Evolutionary conservation across 2,888 invertebrate species (phyloP), one percentile per base, ranked within the genome.

Genomic region (Platycnemis pennipes): DNA sequence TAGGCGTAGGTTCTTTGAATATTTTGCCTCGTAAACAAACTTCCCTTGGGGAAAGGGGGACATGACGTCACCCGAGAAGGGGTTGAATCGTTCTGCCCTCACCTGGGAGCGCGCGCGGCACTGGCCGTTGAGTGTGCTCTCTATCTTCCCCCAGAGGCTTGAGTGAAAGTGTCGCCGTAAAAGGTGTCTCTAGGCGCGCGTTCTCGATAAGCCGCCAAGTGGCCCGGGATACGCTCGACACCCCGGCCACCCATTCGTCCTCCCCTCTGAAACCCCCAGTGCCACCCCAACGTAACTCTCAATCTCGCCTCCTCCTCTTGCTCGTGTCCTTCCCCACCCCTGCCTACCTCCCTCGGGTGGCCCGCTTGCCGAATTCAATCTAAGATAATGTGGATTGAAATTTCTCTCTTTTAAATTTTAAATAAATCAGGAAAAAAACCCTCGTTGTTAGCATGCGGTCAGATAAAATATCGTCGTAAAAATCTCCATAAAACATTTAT

Each of bases 131-230:
- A 88, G 88, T 88, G 88, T 16, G 13, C 11, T 26, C 88, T 16
- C 88, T 22, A 63, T 63, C 91, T 42, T n/a, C 37, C 63, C 5
- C 63, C 31, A 19, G 49, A 88, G 44, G 31, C 77, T 37, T 37
- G 42, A 44, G 91, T 91, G 91, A 91, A 37, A 91, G 91, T 44
- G 44, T 22, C n/a, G n/a, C 91, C 91, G n/a, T 91, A 91, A 91
- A 91, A 56, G 44, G 42, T 22, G n/a, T 77, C 53, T 53, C 37
- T 3, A 37, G 91, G 56, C 44, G 45, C n/a, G n/a, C 53, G 56
- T 44, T 13, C 56, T 56, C 89, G 89, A 89, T 89, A 89, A 89
- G 89, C 91, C 63, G 91, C 91, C 91, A 91, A 91, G 45, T 91
- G 91, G 91, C 44, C 63, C 69, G 77, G 63, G 63, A 26, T 63